Evolutionary conservation across 2,888 invertebrate species (phyloP), one percentile per base, ranked within the genome.

Genomic region (Drosophila stalkeri): DNA sequence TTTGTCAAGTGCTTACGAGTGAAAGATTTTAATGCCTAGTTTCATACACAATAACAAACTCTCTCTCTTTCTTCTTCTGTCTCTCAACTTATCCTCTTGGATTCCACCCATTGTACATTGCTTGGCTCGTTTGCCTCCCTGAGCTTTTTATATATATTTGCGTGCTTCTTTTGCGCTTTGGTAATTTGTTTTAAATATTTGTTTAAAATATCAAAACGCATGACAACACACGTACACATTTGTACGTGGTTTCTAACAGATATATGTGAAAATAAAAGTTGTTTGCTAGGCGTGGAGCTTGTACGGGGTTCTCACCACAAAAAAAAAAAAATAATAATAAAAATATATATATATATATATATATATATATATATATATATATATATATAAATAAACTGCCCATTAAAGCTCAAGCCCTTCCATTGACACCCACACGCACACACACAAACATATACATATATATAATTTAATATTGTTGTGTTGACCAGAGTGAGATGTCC

Each of bases 141-240:
- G 57, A 67, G 66, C 52, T 72, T 68, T 72, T 67, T 69, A 59
- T 69, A 59, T 60, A 83, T 61, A 74, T 70, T 72, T 85, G 85
- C 74, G 79, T 87, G 77, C 80, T 74, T 75, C 83, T 83, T 74
- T 64, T 83, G 75, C 67, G 88, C 81, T 85, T 77, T 86, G 83
- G 85, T 87, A 87, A 87, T 87, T 88, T 90, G 90, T 86, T 87
- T 86, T 81, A 87, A 87, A 88, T 87, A 87, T 87, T 87, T 90
- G 89, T 75, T 80, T 83, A 87, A 87, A 87, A 83, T 83, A 87
- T 87, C 89, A 88, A 80, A 86, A 81, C 78, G 78, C 78, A 76
- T 67, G 77, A 74, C 71, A 81, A 88, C 89, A 82, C 90, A 90
- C 89, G 90, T 90, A 82, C 75, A 72, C 78, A 69, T 64, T 72